Conservation (phyloP, 1,140 invertebrate genomes). For the Trissolcus basalis region DNA sequence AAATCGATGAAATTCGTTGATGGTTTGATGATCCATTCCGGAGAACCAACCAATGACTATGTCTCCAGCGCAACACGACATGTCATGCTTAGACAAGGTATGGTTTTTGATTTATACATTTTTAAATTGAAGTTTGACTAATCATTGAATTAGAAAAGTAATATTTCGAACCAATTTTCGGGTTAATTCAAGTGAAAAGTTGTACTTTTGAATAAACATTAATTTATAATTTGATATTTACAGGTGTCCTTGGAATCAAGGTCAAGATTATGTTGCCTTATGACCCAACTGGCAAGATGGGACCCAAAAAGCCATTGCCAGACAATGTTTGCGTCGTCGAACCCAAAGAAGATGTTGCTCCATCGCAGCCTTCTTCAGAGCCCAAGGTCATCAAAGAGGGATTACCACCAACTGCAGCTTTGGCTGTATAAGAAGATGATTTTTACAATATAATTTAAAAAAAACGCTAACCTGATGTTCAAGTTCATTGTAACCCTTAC, state of each 20-base stretch:
- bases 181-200: no score
- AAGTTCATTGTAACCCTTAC: no score
- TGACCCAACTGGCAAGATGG: slow-evolving; percentile 97
- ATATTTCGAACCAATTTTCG: no score
- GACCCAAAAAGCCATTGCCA: slow-evolving; percentile 97
- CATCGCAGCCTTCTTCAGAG: slow-evolving; percentile 80
- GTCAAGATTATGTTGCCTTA: slow-evolving; percentile 99
- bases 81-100: slow-evolving; percentile 96
- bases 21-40: slow-evolving; percentile 99
- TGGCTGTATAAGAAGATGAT: slow-evolving; percentile 50
- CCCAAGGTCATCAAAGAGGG: slow-evolving; percentile 77
- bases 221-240: slow-evolving; percentile 12
- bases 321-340: slow-evolving; percentile 97
- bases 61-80: slow-evolving; percentile 98
- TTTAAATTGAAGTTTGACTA: no score
- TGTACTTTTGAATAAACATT: not conserved
- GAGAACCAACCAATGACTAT: slow-evolving; percentile 98
- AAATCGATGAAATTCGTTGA: slow-evolving; percentile 99
- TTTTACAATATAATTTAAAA: slow-evolving; percentile 32
- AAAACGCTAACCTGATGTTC: not conserved
- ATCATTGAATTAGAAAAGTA: no score
- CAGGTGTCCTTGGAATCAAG: slow-evolving; percentile 89
- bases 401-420: slow-evolving; percentile 56
- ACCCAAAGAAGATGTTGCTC: slow-evolving; percentile 90
- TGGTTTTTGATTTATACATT: no score